Conservation (phyloP, 2,888 invertebrate species). For the Eristalis tenax region DNA sequence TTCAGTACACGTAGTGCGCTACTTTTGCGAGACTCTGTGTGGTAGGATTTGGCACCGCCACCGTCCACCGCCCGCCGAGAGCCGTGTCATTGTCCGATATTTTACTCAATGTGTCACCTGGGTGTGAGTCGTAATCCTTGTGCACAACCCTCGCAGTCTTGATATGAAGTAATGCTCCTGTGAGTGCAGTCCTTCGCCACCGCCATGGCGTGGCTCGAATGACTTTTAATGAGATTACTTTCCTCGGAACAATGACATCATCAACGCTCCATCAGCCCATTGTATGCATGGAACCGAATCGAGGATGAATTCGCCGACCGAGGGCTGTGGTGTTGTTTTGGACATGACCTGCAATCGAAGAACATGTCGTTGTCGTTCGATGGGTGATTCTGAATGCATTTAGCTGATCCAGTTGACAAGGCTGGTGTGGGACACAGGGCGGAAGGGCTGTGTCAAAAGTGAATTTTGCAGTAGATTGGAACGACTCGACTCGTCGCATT, state of each 20-base stretch:
- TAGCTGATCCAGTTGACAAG: not conserved
- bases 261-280: conserved; percentile 50
- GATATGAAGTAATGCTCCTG: conserved; percentile 42
- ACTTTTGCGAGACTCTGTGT: not conserved
- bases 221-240: conserved; percentile 65
- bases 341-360: not conserved
- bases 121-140: conserved; percentile 40
- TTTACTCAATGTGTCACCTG: conserved; percentile 43
- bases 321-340: not conserved
- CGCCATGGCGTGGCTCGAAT: conserved; percentile 13
- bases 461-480: conserved; percentile 19
- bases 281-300: conserved; percentile 38
- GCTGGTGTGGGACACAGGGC: not conserved
- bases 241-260: conserved; percentile 46
- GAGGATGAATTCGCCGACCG: conserved; percentile 1
- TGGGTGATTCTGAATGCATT: conserved; percentile 6
- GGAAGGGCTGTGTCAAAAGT: conserved; percentile 12
- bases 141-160: conserved; percentile 41
- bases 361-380: not conserved
- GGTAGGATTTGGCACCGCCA: not conserved
- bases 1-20: conserved; percentile 26
- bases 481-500: not conserved
- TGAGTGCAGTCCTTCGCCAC: not conserved
- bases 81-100: conserved; percentile 42
- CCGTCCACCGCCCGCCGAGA: not conserved